Conservation (phyloP, 2,888 invertebrate genomes). For the Drosophila conformis region DNA sequence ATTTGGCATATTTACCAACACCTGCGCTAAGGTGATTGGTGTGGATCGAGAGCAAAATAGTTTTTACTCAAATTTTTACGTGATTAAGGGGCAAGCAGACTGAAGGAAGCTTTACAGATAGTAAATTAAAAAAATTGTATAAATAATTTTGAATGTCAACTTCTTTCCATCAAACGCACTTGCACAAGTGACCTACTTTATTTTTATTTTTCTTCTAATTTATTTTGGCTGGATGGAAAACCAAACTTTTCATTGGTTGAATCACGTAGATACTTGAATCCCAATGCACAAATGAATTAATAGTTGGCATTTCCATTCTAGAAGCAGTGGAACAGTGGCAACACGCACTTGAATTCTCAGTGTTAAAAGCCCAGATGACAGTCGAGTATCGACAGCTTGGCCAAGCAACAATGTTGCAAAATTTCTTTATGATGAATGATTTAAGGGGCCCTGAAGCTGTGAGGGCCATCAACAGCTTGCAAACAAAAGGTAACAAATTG, state of each 20-base stretch:
- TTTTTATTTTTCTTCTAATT: background rate
- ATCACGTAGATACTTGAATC: conserved; percentile 55
- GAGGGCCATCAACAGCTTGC: conserved; percentile 14
- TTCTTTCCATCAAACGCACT: background rate
- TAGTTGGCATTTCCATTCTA: conserved; percentile 64
- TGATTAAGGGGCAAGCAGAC: accelerated
- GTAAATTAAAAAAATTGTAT: background rate
- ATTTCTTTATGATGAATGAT: conserved; percentile 56
- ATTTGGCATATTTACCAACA: background rate
- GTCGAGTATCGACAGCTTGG: conserved; percentile 25
- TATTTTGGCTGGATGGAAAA: background rate
- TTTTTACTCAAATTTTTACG: background rate
- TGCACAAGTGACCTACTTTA: background rate
- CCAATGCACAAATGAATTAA: conserved; percentile 70
- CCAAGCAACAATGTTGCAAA: conserved; percentile 63
- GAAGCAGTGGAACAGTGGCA: conserved; percentile 22
- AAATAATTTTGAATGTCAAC: background rate
- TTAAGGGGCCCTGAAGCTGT: conserved; percentile 16
- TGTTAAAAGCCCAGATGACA: conserved; percentile 11
- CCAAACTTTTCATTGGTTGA: conserved; percentile 23
- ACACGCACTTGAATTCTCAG: background rate
- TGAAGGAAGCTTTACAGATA: background rate
- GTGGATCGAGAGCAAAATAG: background rate
- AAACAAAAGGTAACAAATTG: conserved; percentile 42
- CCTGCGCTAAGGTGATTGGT: background rate